Evolutionary conservation across 2,113 vertebrate genomes (phyloP), one percentile per base, ranked within the genome.

Genomic region (Toxotes jaculatrix): DNA sequence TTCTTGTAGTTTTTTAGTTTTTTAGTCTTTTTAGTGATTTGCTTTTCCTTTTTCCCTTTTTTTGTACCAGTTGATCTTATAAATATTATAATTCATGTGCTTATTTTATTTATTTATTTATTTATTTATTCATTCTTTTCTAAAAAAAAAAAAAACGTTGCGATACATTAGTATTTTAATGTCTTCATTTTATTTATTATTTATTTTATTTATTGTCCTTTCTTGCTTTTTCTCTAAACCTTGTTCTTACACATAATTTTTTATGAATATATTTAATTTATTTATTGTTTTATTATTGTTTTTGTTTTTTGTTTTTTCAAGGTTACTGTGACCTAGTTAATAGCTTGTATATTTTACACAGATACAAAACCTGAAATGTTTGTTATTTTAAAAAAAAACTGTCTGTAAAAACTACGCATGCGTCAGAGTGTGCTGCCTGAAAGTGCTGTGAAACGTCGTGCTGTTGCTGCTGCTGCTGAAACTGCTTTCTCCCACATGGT

Each of bases 401-500:
- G 9, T 2, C 47, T 2, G 45, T 5, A 38, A 40, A 49, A 38
- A 19, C 8, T 73, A 43, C 83, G 88, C 88, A 83, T 86, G 85
- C 80, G 88, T 71, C 0, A 0, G 0, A 0, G 2, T 0, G 6
- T 0, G 21, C 43, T 59, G 65, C 66, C 80, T n/a, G 42, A 82
- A 88, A 84, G 56, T 1, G 68, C 13, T 1, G 5, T 1, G 21
- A 57, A 2, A 14, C 10, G 83, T 69, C 75, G 75, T 9, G 63
- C 42, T 7, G 65, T 47, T 2, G 42, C 36, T 9, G 63, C 42
- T 7, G 65, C 53, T 2, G 42, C 12, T 10, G 12, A 40, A 45
- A 19, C 77, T 42, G 47, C 59, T 31, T 11, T 27, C 4, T 6
- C 68, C 78, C 86, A 85, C 88, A 74, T 90, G 79, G 80, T 61